Conservation (phyloP, 1,140 invertebrate genomes). For the Metopolophium dirhodum region DNA sequence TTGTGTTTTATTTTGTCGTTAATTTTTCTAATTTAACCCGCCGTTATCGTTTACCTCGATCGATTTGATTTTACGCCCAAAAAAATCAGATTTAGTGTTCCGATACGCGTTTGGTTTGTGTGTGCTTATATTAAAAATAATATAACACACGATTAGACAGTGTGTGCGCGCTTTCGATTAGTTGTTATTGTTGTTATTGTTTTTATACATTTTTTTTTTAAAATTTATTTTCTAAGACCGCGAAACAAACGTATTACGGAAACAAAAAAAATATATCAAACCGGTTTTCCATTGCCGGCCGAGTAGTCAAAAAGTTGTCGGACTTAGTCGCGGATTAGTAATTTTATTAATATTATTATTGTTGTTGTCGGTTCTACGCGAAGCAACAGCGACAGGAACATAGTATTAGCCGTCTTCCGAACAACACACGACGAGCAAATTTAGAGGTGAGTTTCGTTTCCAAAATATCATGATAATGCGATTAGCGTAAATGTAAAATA, state of each 20-base stretch:
- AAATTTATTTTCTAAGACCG: not conserved
- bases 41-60: not conserved
- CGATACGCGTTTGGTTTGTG: not conserved
- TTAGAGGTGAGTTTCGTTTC: not conserved
- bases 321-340: not conserved
- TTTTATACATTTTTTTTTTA: not conserved
- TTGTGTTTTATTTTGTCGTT: not conserved
- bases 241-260: not conserved
- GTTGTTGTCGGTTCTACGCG: not conserved
- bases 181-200: not conserved
- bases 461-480: not conserved
- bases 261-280: slow-evolving; percentile 24
- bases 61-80: not conserved
- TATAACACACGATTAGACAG: not conserved
- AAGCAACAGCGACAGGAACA: not conserved
- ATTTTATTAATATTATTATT: not conserved
- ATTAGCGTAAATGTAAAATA: not conserved
- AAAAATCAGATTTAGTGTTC: slow-evolving; percentile 19
- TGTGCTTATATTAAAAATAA: not conserved
- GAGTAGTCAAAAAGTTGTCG: slow-evolving; percentile 7
- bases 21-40: not conserved
- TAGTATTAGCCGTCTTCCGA: not conserved
- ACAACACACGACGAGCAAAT: not conserved
- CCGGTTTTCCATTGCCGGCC: not conserved
- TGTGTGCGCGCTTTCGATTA: not conserved